Evolutionary conservation across 2,113 vertebrate genomes (phyloP), one percentile per base, ranked within the genome.

Genomic region (human): DNA sequence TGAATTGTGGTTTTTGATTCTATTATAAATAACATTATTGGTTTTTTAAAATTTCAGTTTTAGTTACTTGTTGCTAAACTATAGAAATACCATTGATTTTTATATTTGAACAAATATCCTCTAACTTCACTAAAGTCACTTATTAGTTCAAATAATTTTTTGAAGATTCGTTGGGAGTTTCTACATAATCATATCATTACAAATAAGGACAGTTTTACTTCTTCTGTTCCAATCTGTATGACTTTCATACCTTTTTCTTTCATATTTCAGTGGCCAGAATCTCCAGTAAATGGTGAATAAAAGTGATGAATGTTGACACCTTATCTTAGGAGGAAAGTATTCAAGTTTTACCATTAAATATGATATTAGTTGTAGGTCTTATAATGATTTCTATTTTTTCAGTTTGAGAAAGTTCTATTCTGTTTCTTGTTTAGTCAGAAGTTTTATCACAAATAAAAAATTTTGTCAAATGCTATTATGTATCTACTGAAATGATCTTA

Each of bases 61-160:
- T 76, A 83, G 50, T 88, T 81, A 45, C 40, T 88, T 87, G 5
- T 95, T 90, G 12, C 14, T 64, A 66, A 40, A 55, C 50, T 90
- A 30, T 55, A 93, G 57, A 66, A 79, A 73, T 61, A 22, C 1
- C 61, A 79, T 11, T 83, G 2, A 84, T 66, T 93, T 93, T 93
- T 82, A 27, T 93, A 57, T 40, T 73, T 82, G 50, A 81, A 16
- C 17, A 35, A 66, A 90, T 75, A 73, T 55, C 45, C 6, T 90
- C 8, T 85, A n/a, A 88, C 61, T 22, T 97, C 23, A 82, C 16
- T 88, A 38, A 90, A 66, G 38, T 52, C 30, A 90, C 22, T 80
- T 57, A 70, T 35, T 79, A 70, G 17, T 93, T 87, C 68, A 96
- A 83, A 66, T 82, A n/a, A 79, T 57, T 35, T 95, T 90, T 72